A percentile compares a stretch with the other conserved stretches of the same genome.
These are phyloP conservation scores for Eublepharis macularius DNA, from an alignment of 2,113 vertebrate species.

Conservation along the genomic window DNA sequence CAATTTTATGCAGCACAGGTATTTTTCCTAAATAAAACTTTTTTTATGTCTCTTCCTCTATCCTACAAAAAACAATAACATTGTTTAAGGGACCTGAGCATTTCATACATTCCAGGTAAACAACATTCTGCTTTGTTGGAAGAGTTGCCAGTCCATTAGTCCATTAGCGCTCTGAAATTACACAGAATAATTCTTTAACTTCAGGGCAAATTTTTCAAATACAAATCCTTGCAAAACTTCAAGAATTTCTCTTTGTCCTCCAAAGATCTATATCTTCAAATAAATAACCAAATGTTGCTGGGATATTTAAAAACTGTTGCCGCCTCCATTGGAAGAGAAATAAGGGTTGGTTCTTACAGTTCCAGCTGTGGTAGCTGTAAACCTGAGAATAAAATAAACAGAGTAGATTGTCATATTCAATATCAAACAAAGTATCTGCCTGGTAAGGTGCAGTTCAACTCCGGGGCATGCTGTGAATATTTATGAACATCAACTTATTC, in stretches of 20 bases:
- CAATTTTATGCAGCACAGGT: conserved; percentile 59
- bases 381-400: conserved; percentile 52
- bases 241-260: background rate
- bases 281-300: background rate
- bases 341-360: conserved; percentile 47
- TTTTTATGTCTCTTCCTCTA: conserved; percentile 67
- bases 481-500: too few relatives aligned
- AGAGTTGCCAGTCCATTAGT: conserved; percentile 36
- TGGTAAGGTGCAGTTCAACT: background rate
- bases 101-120: conserved; percentile 56
- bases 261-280: background rate
- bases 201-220: conserved; percentile 16
- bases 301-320: conserved; percentile 50
- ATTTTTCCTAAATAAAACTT: conserved; percentile 72
- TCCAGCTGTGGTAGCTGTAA: conserved; percentile 49
- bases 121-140: conserved; percentile 22
- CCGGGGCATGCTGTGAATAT: background rate
- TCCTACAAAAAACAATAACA: conserved; percentile 50
- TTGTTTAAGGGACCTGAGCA: background rate
- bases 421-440: background rate
- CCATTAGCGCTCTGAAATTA: background rate
- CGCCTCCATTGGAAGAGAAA: conserved; percentile 47
- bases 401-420: background rate
- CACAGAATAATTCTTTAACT: conserved; percentile 26
- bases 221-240: conserved; percentile 13